These are phyloP conservation scores for Cinclus mexicanus DNA, from an alignment of 2,113 vertebrate species.

Conservation along the genomic window DNA sequence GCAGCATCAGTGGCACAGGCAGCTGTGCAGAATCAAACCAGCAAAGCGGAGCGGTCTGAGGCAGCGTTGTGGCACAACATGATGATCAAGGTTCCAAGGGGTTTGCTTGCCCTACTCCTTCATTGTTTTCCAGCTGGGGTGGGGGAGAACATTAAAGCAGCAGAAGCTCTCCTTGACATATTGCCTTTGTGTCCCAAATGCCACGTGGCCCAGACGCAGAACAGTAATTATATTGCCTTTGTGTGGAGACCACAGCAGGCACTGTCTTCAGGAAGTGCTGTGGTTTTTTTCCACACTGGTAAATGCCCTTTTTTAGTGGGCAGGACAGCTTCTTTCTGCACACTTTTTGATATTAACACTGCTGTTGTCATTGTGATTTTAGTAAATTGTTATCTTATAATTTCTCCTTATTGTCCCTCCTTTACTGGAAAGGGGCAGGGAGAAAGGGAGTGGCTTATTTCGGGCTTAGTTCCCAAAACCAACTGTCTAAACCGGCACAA, in stretches of 20 bases:
- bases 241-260: neutral
- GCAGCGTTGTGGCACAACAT: fast-evolving
- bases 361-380: neutral
- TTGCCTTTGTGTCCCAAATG: neutral
- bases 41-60: fast-evolving
- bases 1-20: neutral
- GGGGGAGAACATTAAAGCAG: neutral
- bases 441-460: neutral
- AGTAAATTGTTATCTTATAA: neutral
- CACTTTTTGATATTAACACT: neutral
- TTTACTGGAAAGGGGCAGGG: neutral
- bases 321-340: neutral
- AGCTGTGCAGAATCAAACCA: neutral
- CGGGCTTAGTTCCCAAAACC: neutral
- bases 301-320: neutral
- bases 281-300: neutral
- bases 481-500: neutral
- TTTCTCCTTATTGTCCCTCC: neutral
- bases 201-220: fast-evolving
- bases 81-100: fast-evolving
- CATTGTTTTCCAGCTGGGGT: fast-evolving
- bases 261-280: neutral
- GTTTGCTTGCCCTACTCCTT: neutral
- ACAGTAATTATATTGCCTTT: neutral
- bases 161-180: fast-evolving